Conservation (phyloP, 2,888 invertebrate genomes). For the Lumbricus terrestris region DNA sequence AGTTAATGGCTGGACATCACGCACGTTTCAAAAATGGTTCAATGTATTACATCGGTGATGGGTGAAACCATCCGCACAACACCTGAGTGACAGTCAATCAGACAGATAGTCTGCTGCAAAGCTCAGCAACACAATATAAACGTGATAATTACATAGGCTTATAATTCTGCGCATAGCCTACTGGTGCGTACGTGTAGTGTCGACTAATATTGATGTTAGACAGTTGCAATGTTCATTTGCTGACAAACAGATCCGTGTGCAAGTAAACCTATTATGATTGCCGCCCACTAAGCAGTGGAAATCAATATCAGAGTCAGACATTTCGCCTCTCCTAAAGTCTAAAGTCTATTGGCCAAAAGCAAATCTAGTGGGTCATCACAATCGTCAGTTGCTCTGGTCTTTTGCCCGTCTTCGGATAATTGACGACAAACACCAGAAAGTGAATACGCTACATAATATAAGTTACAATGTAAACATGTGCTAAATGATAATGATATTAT, state of each 20-base stretch:
- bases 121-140: too few relatives aligned
- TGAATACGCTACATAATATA: too few relatives aligned
- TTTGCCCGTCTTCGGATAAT: not conserved
- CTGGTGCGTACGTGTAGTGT: not conserved
- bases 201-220: not conserved
- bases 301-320: not conserved
- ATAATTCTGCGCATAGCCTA: not conserved
- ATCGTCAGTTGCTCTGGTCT: not conserved
- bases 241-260: not conserved
- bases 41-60: not conserved
- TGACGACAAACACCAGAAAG: not conserved
- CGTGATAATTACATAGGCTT: too few relatives aligned
- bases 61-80: not conserved
- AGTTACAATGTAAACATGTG: too few relatives aligned
- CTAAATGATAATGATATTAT: not conserved
- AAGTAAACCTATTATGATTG: not conserved
- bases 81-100: not conserved
- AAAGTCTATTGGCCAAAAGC: not conserved
- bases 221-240: not conserved
- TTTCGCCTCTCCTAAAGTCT: not conserved
- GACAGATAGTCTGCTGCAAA: not conserved
- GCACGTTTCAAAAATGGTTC: not conserved
- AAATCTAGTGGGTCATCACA: not conserved
- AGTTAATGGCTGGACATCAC: not conserved
- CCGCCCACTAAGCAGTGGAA: not conserved